These are phyloP conservation scores for Phortica okadai DNA, from an alignment of 2,888 invertebrate genomes.

Conservation along the genomic window DNA sequence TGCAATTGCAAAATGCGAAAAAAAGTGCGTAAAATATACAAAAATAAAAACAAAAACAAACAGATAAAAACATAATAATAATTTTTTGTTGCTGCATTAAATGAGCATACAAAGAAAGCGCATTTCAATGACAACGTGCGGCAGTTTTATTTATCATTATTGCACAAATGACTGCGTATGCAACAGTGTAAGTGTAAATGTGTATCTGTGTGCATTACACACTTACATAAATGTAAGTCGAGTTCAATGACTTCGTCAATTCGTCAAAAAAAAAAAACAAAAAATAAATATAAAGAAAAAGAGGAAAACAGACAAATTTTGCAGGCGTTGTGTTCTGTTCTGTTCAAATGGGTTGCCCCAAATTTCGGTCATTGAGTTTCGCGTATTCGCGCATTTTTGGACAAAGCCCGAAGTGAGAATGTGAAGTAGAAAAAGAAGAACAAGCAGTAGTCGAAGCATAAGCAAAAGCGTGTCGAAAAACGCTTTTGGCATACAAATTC, in stretches of 20 bases:
- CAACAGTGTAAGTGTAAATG: not conserved
- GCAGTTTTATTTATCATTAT: constrained; percentile 22
- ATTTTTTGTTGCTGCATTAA: not conserved
- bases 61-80: not conserved
- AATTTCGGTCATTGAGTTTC: constrained; percentile 19
- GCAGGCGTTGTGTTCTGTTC: not conserved
- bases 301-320: not conserved
- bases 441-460: too few species aligned
- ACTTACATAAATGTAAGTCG: not conserved
- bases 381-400: not conserved
- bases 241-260: constrained; percentile 22
- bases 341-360: constrained; percentile 18
- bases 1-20: not conserved
- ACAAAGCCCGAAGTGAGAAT: not conserved
- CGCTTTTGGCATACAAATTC: constrained; percentile 13
- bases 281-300: constrained; percentile 1
- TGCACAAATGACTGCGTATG: not conserved
- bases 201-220: constrained; percentile 2
- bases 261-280: not conserved
- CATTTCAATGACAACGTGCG: constrained; percentile 22
- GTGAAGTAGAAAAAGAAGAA: not conserved
- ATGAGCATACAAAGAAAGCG: constrained; percentile 15
- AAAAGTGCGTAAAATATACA: not conserved
- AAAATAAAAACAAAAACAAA: constrained; percentile 3
- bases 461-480: not conserved